Evolutionary conservation across 1,140 invertebrate genomes (phyloP).

Genomic region (Drosophila melanica): DNA sequence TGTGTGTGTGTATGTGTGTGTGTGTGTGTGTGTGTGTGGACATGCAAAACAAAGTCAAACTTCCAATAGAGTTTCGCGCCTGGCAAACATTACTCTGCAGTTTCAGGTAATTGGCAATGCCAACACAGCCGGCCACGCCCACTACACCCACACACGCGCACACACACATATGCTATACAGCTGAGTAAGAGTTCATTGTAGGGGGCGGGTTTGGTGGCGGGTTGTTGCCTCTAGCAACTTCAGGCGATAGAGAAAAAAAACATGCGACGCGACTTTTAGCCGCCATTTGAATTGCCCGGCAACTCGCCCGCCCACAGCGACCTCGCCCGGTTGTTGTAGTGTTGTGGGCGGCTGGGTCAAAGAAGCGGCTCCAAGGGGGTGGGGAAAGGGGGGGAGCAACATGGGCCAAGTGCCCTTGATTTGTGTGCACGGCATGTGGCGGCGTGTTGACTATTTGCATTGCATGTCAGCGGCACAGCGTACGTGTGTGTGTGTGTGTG

Average conservation of each 20-base stretch:
- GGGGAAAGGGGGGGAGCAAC: slow-evolving; percentile 14
- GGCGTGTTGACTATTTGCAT: slow-evolving; percentile 80
- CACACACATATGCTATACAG: slow-evolving; percentile 20
- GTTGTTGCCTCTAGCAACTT: slow-evolving; percentile 19
- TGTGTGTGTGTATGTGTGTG: slow-evolving; percentile 5
- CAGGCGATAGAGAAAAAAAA: slow-evolving; percentile 35
- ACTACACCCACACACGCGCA: not conserved
- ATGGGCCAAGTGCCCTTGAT: slow-evolving; percentile 80
- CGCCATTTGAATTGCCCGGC: slow-evolving; percentile 69
- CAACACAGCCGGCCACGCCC: slow-evolving; percentile 36
- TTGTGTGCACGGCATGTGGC: slow-evolving; percentile 81
- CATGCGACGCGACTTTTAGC: slow-evolving; percentile 76
- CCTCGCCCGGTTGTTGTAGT: slow-evolving; percentile 38
- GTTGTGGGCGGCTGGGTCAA: not conserved
- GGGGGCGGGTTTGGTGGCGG: too few relatives aligned
- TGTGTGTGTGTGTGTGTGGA: slow-evolving; percentile 23
- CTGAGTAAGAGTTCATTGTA: too few relatives aligned
- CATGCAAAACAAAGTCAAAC: slow-evolving; percentile 46
- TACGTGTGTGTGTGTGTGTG: slow-evolving; percentile 11
- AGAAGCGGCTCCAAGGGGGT: not conserved
- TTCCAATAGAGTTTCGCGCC: slow-evolving; percentile 35
- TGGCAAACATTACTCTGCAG: slow-evolving; percentile 77
- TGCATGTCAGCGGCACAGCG: slow-evolving; percentile 56
- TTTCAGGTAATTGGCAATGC: slow-evolving; percentile 77
- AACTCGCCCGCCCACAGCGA: slow-evolving; percentile 54